phyloP scores from a whole-genome alignment of 2,113 vertebrate species.

The Pelmatolapia mariae region DNA sequence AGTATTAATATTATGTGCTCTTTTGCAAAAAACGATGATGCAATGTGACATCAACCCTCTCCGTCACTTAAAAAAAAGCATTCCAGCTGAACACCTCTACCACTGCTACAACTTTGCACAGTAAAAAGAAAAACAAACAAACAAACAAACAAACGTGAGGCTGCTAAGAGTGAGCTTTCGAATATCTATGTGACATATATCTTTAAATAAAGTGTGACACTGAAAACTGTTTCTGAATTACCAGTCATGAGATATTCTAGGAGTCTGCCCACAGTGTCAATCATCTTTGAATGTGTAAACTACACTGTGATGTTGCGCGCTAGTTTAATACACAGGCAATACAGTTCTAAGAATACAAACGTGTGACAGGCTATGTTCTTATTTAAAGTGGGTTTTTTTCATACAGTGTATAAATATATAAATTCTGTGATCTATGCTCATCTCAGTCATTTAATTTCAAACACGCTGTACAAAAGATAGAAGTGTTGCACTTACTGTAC shows the following conservation, averaged over 20 bases:
- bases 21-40: not conserved
- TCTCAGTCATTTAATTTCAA: not conserved
- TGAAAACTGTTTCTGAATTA: not conserved
- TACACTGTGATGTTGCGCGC: not conserved
- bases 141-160: not conserved
- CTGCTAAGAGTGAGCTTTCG: not conserved
- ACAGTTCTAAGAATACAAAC: not conserved
- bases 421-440: not conserved
- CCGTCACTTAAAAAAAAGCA: not conserved
- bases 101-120: not conserved
- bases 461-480: not conserved
- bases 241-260: not conserved
- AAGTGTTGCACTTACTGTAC: not conserved
- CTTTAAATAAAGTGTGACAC: not conserved
- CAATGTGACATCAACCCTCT: not conserved
- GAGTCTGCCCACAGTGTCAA: not conserved
- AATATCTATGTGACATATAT: not conserved
- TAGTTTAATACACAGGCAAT: not conserved
- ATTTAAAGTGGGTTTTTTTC: not conserved
- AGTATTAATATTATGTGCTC: not conserved
- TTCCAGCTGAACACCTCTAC: not conserved
- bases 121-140: not conserved
- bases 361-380: not conserved
- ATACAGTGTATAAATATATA: not conserved
- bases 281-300: conserved; percentile 1